phyloP scores from a whole-genome alignment of 2,888 invertebrate genomes.

The Thalpophila matura region DNA sequence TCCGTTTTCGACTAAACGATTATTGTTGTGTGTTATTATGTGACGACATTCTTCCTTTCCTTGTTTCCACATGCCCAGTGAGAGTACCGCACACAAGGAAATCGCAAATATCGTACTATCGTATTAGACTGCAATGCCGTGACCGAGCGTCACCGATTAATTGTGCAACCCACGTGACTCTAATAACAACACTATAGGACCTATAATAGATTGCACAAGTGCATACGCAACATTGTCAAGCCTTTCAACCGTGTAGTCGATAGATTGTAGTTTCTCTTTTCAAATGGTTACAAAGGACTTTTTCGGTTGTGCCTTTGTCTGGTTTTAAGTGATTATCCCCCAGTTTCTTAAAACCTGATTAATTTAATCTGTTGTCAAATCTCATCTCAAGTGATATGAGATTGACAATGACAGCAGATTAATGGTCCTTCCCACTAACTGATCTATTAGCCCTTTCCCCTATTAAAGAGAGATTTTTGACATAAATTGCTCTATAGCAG shows the following conservation, averaged over 20 bases:
- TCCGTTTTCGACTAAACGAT: slow-evolving; percentile 41
- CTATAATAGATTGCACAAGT: slow-evolving; percentile 55
- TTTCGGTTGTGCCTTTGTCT: slow-evolving; percentile 24
- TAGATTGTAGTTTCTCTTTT: slow-evolving; percentile 58
- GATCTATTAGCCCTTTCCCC: no score
- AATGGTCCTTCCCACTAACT: no score
- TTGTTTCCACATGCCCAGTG: slow-evolving; percentile 59
- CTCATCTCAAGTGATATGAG: no score
- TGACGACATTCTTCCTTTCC: slow-evolving; percentile 55
- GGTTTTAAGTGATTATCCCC: neutral
- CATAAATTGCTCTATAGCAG: no score
- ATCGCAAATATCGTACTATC: slow-evolving; percentile 60
- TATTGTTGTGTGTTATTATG: slow-evolving; percentile 33
- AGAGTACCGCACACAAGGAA: slow-evolving; percentile 62
- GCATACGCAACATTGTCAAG: slow-evolving; percentile 46
- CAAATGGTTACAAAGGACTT: slow-evolving; percentile 41
- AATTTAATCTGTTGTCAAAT: no score
- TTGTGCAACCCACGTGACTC: slow-evolving; percentile 57
- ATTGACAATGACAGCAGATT: no score
- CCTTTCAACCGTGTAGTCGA: slow-evolving; percentile 58
- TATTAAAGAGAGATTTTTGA: no score
- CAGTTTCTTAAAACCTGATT: no score
- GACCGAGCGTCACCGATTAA: slow-evolving; percentile 53
- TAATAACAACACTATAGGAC: slow-evolving; percentile 49
- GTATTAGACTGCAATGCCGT: slow-evolving; percentile 60